Base-by-base conservation (phyloP, 2,888 invertebrate genomes). In the Acronicta aceris region DNA sequence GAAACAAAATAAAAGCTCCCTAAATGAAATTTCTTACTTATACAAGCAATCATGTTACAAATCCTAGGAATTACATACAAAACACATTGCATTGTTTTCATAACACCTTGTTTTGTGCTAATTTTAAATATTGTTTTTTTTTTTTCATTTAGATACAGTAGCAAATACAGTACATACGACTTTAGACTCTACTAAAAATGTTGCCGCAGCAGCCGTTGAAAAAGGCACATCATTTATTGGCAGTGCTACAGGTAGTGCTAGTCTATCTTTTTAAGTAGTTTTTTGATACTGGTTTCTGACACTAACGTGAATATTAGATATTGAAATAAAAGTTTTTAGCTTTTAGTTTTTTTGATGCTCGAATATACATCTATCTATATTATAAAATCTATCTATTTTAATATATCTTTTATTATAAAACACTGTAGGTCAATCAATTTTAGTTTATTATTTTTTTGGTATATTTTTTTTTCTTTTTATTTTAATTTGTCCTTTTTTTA, bases 121-220 rank as follows among this genome's bases (percentile, higher is more conserved):
- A 58, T 50, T 42, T 55, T 40, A 0, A 21, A 16, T n/a, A 2
- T 13, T 27, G 4, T 13, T 27, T 45, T 21, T n/a, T 33, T 13
- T 17, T 58, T 42, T 56, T 8, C 41, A 21, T 65, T 16, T 77
- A 88, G 87, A 86, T 58, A 82, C 87, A 4, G 81, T 88, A 59
- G 73, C 81, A 25, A 82, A 74, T 57, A 86, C 85, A 42, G 79
- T 86, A 48, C 67, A 80, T 21, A 51, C 82, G 2, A 85, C 87
- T 59, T 82, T 89, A 81, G 88, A 88, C 59, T 79, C 81, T 13
- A 86, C 87, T 9, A 88, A 87, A 74, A 86, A 82, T 71, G 79
- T 81, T 12, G 82, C 85, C 4, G 75, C 84, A 7, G 74, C 83
- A 3, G 87, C 86, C 15, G 74, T 87, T 64, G 88, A 87, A 43